Evolutionary conservation across 2,888 invertebrate genomes (phyloP).

Genomic region (Diarsia mendica): DNA sequence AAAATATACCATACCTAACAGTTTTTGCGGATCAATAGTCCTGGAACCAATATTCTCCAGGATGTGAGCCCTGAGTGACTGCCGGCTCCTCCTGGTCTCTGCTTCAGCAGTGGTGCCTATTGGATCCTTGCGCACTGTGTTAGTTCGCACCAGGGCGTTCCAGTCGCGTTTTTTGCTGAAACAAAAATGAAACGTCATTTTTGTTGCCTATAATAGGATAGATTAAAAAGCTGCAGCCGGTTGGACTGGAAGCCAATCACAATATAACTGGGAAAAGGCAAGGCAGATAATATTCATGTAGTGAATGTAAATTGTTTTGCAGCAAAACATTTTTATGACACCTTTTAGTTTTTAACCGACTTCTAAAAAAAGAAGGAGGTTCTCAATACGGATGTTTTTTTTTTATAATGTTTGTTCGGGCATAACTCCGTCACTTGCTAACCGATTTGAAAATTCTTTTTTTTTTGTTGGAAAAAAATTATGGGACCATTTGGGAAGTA

Average conservation of each 20-base stretch:
- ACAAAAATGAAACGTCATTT: background rate
- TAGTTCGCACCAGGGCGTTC: conserved; percentile 95
- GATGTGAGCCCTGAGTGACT: conserved; percentile 93
- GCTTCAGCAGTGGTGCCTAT: conserved; percentile 94
- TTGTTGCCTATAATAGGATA: background rate
- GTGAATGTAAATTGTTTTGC: background rate
- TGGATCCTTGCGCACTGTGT: conserved; percentile 92
- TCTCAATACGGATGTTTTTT: no score
- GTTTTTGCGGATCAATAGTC: conserved; percentile 93
- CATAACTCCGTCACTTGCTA: no score
- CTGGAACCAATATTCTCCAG: conserved; percentile 92
- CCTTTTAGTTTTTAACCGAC: no score
- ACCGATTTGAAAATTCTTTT: no score
- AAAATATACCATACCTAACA: conserved; percentile 89
- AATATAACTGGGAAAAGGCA: background rate
- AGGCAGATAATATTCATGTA: background rate
- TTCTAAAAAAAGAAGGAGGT: no score
- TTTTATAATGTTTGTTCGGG: no score
- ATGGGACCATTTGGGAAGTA: no score
- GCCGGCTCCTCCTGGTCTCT: conserved; percentile 91
- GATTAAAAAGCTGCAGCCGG: background rate
- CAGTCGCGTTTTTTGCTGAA: conserved; percentile 93
- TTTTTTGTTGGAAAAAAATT: no score
- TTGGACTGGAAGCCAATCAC: background rate
- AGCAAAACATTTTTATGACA: background rate